Evolutionary conservation across 2,888 invertebrate genomes (phyloP), one percentile per base, ranked within the genome.

Genomic region (Orthonychiurus folsomi): DNA sequence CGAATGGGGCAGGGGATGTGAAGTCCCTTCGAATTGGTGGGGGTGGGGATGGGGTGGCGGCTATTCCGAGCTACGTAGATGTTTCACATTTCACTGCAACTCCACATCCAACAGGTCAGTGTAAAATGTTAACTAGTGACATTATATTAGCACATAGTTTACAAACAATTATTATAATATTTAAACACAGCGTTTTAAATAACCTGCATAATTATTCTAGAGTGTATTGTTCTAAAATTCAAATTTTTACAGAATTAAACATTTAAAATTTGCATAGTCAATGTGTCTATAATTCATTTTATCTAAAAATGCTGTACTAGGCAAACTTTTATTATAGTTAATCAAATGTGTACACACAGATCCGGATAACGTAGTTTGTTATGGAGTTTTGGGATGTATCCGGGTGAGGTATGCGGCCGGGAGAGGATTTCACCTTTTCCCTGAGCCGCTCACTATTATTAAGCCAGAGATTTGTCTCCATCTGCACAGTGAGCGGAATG

Each of bases 361-460:
- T 28, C 9, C 50, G 61, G 64, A 64, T 59, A n/a, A n/a, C n/a
- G n/a, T n/a, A n/a, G n/a, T n/a, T n/a, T 70, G 70, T 53, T 70
- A 69, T 48, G 69, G 69, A 5, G 60, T 50, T 1, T 59, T 68
- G 20, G 70, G 70, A 12, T 70, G 70, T 24, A 62, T 71, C 25
- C 62, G 64, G 53, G 60, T 62, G 1, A 66, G 68, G 15, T 66
- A 69, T 37, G 50, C 65, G 1, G 59, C 59, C 2, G 50, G 57
- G 9, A 61, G 69, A 48, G 71, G 71, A 5, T 71, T 71, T 54
- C 56, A 69, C 56, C 28, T 70, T 18, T 66, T 64, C 55, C 84
- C 86, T 0, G 81, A 83, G 68, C 78, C 83, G 21, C 77, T 91
- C 21, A 82, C 85, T 73, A 81, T 88, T 48, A 84, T 86, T 70